These are phyloP conservation scores for Augochlorella aurata DNA, from an alignment of 2,888 invertebrate species.

Conservation along the genomic window DNA sequence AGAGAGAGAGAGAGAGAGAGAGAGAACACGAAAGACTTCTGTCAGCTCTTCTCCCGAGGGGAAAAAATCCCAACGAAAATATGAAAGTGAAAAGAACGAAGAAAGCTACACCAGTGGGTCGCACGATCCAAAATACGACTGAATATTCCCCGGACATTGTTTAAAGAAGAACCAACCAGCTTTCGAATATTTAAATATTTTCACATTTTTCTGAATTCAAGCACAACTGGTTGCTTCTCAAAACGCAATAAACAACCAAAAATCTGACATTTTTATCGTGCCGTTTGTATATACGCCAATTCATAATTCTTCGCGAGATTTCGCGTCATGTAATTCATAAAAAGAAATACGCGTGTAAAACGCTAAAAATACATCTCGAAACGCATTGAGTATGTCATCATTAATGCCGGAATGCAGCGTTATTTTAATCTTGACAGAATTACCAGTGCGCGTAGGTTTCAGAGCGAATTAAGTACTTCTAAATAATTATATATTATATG, in stretches of 20 bases:
- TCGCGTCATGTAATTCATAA: too few species aligned
- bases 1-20: background rate
- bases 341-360: too few species aligned
- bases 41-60: constrained; percentile 44
- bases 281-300: too few species aligned
- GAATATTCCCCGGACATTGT: background rate
- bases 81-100: constrained; percentile 78
- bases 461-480: too few species aligned
- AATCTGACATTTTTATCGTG: background rate
- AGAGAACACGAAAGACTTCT: constrained; percentile 50
- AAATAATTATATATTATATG: too few species aligned
- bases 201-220: background rate
- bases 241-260: background rate
- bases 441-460: too few species aligned
- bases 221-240: background rate
- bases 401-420: too few species aligned
- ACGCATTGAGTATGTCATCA: too few species aligned
- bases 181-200: background rate
- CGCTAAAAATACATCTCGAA: too few species aligned
- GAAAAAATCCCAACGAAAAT: constrained; percentile 72
- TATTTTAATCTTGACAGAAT: too few species aligned
- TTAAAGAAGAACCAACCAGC: background rate
- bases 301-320: too few species aligned
- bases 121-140: constrained; percentile 70
- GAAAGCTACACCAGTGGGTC: constrained; percentile 74